A percentile compares a stretch with the other conserved stretches of the same genome.
These are phyloP conservation scores for Bombus balteatus DNA, from an alignment of 1,140 invertebrate species.

Conservation along the genomic window DNA sequence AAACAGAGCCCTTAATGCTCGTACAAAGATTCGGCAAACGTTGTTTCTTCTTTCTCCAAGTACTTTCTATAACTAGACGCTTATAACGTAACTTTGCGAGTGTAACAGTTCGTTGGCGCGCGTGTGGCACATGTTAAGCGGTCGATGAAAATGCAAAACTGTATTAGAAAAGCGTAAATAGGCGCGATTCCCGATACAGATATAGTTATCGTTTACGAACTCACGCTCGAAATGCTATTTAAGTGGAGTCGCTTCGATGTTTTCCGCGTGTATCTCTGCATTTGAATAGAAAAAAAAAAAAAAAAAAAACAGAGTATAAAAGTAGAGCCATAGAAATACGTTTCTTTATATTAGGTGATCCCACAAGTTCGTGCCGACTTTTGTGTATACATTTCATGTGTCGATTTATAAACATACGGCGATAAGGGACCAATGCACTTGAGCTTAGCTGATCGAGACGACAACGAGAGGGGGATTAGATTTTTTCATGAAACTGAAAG, in stretches of 20 bases:
- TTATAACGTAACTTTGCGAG: background rate
- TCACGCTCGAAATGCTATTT: background rate
- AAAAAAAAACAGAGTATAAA: background rate
- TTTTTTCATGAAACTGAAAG: no score
- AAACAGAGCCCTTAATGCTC: background rate
- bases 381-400: no score
- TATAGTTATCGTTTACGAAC: no score
- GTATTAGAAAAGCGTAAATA: background rate
- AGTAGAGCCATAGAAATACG: background rate
- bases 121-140: background rate
- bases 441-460: no score
- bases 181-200: background rate
- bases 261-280: background rate
- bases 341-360: background rate
- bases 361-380: no score
- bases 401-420: no score
- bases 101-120: background rate
- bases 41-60: background rate
- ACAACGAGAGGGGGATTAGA: no score
- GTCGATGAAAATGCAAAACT: background rate
- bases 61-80: background rate
- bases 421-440: no score
- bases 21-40: background rate
- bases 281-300: background rate
- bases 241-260: fast-evolving